Conservation (phyloP, 2,113 vertebrate species). For the Raja brachyura region DNA sequence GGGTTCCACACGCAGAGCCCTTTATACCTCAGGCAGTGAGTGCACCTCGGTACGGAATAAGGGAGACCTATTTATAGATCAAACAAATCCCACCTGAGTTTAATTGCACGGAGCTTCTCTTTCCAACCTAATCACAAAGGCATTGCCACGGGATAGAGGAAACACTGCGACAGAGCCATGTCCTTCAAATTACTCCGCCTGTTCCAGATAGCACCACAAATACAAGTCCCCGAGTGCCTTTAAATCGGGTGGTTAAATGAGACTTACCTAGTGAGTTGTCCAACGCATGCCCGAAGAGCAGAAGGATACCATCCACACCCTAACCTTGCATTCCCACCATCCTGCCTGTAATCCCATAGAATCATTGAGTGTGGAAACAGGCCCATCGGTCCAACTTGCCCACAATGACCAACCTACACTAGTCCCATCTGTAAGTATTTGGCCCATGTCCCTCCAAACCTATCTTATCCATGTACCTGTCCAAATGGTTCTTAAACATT, state of each 20-base stretch:
- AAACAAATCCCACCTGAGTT: neutral
- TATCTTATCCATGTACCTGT: too few relatives aligned
- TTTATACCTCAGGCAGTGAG: neutral
- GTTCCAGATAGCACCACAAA: neutral
- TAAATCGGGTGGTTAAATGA: neutral
- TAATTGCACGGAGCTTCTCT: neutral
- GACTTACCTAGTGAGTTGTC: neutral
- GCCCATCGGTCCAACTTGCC: too few relatives aligned
- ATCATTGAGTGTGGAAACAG: too few relatives aligned
- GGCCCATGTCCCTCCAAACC: too few relatives aligned
- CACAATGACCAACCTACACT: too few relatives aligned
- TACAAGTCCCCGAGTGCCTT: neutral
- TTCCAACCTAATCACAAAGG: neutral
- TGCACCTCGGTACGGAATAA: neutral
- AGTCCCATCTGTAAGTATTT: too few relatives aligned
- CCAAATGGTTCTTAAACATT: too few relatives aligned
- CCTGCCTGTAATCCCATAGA: too few relatives aligned
- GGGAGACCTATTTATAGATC: slow-evolving; percentile 22
- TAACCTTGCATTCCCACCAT: too few relatives aligned
- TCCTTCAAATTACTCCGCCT: neutral
- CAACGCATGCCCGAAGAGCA: too few relatives aligned
- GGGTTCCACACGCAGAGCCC: neutral
- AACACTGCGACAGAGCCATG: neutral
- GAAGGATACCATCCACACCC: too few relatives aligned
- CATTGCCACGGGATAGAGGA: neutral